Evolutionary conservation across 2,888 invertebrate species (phyloP), one percentile per base, ranked within the genome.

Genomic region (Cheilosia variabilis): DNA sequence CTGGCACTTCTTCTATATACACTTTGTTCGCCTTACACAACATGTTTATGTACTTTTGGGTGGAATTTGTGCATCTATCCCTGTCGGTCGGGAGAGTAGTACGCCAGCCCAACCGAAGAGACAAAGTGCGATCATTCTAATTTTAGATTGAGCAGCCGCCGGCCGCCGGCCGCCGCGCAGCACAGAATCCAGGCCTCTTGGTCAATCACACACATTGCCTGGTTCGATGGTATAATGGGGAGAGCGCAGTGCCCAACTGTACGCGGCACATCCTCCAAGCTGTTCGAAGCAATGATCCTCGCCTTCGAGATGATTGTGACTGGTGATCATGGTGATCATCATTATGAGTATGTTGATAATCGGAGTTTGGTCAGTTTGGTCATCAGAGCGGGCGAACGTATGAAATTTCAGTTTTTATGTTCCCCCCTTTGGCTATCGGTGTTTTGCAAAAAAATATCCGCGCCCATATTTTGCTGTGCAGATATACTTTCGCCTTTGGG

Each of bases 181-280:
- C 71, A 68, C 80, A 71, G 66, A 76, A 84, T 80, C 71, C 87
- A 87, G 82, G 73, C 82, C 87, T 87, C 87, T 82, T 87, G 83
- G 87, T 87, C 87, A 87, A 83, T 87, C 87, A 87, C 82, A 73
- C 52, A 52, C 65, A 81, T 68, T 65, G 72, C 58, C 78, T 6
- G 27, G 27, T 27, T 27, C 27, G 6, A 7, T 6, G 27, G 1
- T 27, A 7, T 7, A 27, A 6, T 63, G 57, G 52, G 73, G 66
- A 72, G 77, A 78, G 13, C 73, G 73, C 73, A 75, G 68, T 62
- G 50, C 75, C 50, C 60, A 60, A 66, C n/a, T n/a, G n/a, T n/a
- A n/a, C 19, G 72, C 17, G 15, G 9, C 4, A 24, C 24, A 24
- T 52, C 53, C 50, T 66, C 76, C 66, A 60, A 7, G 60, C 66